Evolutionary conservation across 2,797 vertebrate genomes (phyloP), one percentile per base, ranked within the genome.

Genomic region (Acrossocheilus fasciatus): DNA sequence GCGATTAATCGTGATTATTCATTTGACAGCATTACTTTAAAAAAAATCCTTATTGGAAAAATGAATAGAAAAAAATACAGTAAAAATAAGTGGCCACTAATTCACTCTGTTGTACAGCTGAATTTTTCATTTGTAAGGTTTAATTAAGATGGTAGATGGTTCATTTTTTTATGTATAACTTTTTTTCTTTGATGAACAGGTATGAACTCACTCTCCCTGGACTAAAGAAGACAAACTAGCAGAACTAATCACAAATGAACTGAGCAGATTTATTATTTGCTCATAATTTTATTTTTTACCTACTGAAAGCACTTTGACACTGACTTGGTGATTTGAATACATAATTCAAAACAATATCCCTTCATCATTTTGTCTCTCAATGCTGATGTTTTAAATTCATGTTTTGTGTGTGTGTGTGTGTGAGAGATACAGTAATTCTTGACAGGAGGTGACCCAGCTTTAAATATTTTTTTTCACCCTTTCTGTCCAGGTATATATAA

Each of bases 161-260:
- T 8, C n/a, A 6, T 59, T 52, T 52, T 52, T 52, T 47, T 0
- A 41, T 86, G 0, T 47, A 12, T 87, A 30, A 17, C 14, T 6
- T 87, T 34, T 87, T 34, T 89, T 85, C 36, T 74, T 74, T 81
- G 12, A 26, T 17, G 3, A 79, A 52, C 83, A 96, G 95, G 95
- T 96, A 90, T 84, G 92, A 96, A 78, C 95, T 96, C 34, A 89
- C 92, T 9, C 88, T 96, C 59, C 95, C 94, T 26, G 95, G 92
- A 14, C 87, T 95, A 88, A 95, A 91, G 90, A 95, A 89, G 70
- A 77, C 45, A 30, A 82, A 39, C 73, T 93, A 91, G 82, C 45
- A 26, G 26, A 82, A 83, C 54, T 41, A 5, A 18, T 17, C 9
- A 73, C 64, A 73, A 70, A 54, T 50, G 77, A 34, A 47, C 14